Evolutionary conservation across 2,113 vertebrate species (phyloP).

Genomic region (Chlorodrepanis virens): DNA sequence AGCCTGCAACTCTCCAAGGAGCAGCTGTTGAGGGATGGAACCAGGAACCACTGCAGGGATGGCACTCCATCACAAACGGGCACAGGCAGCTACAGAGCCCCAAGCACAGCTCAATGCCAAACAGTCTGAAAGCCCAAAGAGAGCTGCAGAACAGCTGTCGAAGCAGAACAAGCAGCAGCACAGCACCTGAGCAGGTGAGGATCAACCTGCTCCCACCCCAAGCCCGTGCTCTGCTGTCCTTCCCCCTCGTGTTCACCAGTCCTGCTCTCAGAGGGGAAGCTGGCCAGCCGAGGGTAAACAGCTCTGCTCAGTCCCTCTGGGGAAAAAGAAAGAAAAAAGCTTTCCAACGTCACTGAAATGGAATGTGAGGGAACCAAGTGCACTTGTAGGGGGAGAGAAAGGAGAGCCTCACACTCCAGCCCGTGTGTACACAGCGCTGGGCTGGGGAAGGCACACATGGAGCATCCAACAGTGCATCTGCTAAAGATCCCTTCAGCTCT

Average conservation of each 20-base stretch:
- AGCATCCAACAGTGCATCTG: neutral
- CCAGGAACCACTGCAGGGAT: neutral
- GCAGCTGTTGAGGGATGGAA: neutral
- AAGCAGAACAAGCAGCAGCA: neutral
- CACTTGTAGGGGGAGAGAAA: neutral
- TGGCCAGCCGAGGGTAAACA: constrained; percentile 8
- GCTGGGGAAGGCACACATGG: neutral
- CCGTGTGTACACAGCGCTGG: neutral
- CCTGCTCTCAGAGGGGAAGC: neutral
- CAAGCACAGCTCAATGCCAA: neutral
- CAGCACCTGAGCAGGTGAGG: neutral
- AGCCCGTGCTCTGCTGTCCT: neutral
- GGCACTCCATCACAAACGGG: neutral
- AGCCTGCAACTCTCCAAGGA: neutral
- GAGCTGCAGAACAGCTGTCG: accelerated
- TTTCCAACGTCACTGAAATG: neutral
- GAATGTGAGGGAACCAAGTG: neutral
- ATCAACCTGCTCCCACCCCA: neutral
- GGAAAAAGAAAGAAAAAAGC: constrained; percentile 12
- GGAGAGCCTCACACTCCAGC: neutral
- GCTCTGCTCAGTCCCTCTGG: neutral
- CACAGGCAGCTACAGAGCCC: neutral
- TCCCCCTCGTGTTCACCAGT: neutral
- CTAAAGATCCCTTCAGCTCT: neutral
- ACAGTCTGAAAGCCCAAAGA: neutral